Conservation (phyloP, 2,113 vertebrate species). For the Trochalopteron elliotii region DNA sequence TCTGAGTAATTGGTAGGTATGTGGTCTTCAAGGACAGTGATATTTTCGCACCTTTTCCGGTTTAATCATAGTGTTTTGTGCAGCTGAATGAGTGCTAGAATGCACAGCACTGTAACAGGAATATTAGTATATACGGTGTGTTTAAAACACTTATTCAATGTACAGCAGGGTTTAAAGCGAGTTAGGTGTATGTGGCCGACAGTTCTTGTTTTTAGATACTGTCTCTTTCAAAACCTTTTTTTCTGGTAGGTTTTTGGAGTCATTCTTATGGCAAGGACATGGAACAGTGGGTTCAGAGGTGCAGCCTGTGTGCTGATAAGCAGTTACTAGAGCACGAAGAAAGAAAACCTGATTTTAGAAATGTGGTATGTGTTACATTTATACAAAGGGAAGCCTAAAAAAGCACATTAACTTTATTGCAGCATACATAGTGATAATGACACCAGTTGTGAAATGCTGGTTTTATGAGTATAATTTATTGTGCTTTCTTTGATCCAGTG, state of each 20-base stretch:
- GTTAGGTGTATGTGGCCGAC: background rate
- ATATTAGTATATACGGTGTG: fast-evolving
- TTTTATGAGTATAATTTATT: slow-evolving; percentile 49
- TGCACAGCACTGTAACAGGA: background rate
- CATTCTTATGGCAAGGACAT: background rate
- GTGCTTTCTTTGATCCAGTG: slow-evolving; percentile 41
- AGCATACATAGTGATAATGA: background rate
- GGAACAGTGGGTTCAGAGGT: background rate
- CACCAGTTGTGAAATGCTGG: background rate
- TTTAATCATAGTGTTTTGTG: background rate
- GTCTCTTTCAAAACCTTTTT: background rate
- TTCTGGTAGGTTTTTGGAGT: background rate
- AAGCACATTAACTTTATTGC: background rate
- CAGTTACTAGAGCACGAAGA: background rate
- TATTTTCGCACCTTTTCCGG: background rate
- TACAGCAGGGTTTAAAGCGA: background rate
- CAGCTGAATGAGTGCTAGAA: background rate
- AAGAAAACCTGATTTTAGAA: background rate
- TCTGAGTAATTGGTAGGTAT: slow-evolving; percentile 5
- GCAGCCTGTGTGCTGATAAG: background rate
- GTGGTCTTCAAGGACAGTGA: background rate
- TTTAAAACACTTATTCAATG: background rate
- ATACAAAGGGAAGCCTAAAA: background rate
- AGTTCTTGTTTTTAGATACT: background rate
- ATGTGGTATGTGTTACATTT: background rate